Evolutionary conservation across 2,888 invertebrate genomes (phyloP).

Genomic region (Nysson spinosus): DNA sequence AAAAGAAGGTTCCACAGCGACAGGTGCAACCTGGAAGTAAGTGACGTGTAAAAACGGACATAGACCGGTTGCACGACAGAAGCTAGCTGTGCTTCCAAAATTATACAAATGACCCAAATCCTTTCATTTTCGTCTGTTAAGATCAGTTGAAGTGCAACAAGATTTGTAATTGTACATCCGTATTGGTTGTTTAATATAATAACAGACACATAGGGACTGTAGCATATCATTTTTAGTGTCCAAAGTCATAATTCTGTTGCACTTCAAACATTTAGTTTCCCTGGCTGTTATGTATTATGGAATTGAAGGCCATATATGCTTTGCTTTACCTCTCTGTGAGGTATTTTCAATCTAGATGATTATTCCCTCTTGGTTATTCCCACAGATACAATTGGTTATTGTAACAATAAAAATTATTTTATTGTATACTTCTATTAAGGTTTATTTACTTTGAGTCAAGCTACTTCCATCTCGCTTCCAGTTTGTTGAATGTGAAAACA

Average conservation of each 20-base stretch:
- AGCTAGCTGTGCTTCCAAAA: constrained; percentile 64
- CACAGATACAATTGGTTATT: constrained; percentile 35
- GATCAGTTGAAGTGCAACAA: constrained; percentile 63
- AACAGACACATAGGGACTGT: not conserved
- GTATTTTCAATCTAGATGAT: constrained; percentile 61
- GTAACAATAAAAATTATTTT: constrained; percentile 51
- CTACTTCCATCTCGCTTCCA: constrained; percentile 73
- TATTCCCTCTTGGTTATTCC: constrained; percentile 53
- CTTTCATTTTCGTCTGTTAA: constrained; percentile 53
- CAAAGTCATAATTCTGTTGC: constrained; percentile 54
- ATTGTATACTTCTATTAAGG: constrained; percentile 54
- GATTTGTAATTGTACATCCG: constrained; percentile 12
- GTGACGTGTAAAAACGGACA: constrained; percentile 69
- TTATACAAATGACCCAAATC: constrained; percentile 58
- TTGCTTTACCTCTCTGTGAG: constrained; percentile 63
- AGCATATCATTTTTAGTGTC: not conserved
- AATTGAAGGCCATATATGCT: constrained; percentile 60
- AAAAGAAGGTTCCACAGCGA: constrained; percentile 70
- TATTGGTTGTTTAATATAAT: not conserved
- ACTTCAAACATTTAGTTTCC: constrained; percentile 59
- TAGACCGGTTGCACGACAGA: constrained; percentile 69
- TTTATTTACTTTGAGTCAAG: constrained; percentile 59
- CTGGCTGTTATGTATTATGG: constrained; percentile 60
- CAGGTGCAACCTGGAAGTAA: constrained; percentile 72
- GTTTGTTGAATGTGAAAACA: constrained; percentile 74